Evolutionary conservation across 2,888 invertebrate species (phyloP), one percentile per base, ranked within the genome.

Genomic region (Nomada ruficornis): DNA sequence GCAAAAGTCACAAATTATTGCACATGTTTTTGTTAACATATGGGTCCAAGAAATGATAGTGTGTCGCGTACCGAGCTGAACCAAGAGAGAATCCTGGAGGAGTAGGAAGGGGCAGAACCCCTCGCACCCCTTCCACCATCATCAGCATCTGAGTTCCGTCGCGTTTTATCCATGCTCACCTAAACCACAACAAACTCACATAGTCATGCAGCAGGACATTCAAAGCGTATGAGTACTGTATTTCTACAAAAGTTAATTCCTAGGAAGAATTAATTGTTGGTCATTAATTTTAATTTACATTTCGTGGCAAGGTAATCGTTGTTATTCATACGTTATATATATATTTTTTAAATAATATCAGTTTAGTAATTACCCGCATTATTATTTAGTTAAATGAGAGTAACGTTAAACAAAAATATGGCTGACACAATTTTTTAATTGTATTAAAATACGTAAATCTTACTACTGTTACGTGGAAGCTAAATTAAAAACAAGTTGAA

Each of bases 21-120:
- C 82, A 81, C 82, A 85, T 88, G 84, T 84, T 81, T 87, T 82
- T 80, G 85, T 85, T 87, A 85, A 86, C 89, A 89, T 91, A 93
- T 93, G 93, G 93, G 93, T 93, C 93, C 93, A 94, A 93, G 93
- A 91, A 92, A 89, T 92, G 89, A 90, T 90, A 91, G 88, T 91
- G 92, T 93, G 93, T 92, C 93, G 93, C 94, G 93, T 94, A 94
- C 94, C 94, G 93, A 94, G 91, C 91, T 93, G 93, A 94, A 92
- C 93, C 93, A 94, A 91, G 93, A 93, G 88, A 92, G 91, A 91
- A 94, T 93, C 93, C 93, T 93, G 88, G 93, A 93, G 84, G 91
- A 92, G 90, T 93, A 93, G 89, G 92, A 93, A 90, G 93, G 91
- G 90, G 91, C 91, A 88, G 90, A 90, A 89, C 91, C 91, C 90